Evolutionary conservation across 2,797 vertebrate genomes (phyloP).

Genomic region (Pangasius krempfi): DNA sequence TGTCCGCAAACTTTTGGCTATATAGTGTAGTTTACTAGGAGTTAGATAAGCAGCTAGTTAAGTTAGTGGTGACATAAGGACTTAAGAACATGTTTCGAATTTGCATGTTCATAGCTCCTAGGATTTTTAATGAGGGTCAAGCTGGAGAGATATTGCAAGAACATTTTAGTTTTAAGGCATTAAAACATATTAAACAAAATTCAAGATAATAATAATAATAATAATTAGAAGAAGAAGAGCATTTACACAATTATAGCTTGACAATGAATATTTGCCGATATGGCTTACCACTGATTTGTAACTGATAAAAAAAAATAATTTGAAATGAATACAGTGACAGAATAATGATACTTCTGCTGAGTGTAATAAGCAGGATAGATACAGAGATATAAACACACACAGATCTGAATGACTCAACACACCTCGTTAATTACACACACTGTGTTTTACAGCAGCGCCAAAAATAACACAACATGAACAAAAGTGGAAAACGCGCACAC

Average conservation of each 20-base stretch:
- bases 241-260: not conserved
- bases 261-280: not conserved
- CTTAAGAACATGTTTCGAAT: not conserved
- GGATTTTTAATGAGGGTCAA: not conserved
- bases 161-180: not conserved
- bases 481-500: conserved; percentile 6
- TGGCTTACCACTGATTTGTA: not conserved
- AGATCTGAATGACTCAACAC: conserved; percentile 17
- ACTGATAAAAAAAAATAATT: not conserved
- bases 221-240: not conserved
- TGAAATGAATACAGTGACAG: not conserved
- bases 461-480: conserved; percentile 21
- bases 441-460: not conserved
- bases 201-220: not conserved
- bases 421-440: conserved; percentile 30
- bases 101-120: not conserved
- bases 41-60: not conserved
- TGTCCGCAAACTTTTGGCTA: too few relatives aligned
- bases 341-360: conserved; percentile 12
- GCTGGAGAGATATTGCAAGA: not conserved
- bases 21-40: not conserved
- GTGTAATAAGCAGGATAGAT: conserved; percentile 11
- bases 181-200: not conserved
- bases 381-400: not conserved
- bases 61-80: not conserved